Evolutionary conservation across 53 echinoderm and acorn worm genomes (phyloP), one percentile per base, ranked within the genome.

Genomic region (Patiria pectinifera): DNA sequence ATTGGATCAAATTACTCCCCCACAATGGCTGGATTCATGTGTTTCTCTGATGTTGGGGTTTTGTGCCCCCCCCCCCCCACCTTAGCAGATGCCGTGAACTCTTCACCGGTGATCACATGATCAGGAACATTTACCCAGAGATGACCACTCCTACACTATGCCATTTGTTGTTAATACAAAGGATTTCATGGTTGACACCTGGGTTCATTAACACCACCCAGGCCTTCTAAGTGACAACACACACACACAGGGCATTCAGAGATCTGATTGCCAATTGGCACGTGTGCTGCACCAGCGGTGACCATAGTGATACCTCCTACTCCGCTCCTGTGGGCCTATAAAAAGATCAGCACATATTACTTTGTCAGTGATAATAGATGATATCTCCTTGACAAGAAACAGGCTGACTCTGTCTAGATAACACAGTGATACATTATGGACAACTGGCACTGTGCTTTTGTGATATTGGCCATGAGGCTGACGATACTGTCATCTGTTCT

Each of bases 231-330:
- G 86, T 70, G 75, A 86, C 72, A 76, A 53, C 76, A 85, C 53
- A 86, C 72, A 48, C 6, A 53, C 53, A 2, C 53, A 5, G 80
- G 21, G 80, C 86, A 86, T 72, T 18, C 16, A 72, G 86, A 86
- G 47, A 86, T 86, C 90, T 15, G 82, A 77, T 77, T 46, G 90
- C 90, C 90, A 62, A 69, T 63, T 90, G 81, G 90, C 80, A 81
- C 89, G 46, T 11, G 24, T 26, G 16, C 21, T 69, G 48, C 3
- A 25, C 60, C 48, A 59, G 58, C 83, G 80, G 66, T 81, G 81
- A 80, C 66, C 90, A 26, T 48, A 76, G 53, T 46, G 11, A 62
- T 80, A 69, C 81, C 81, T 69, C 90, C 80, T 69, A 11, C 81
- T 80, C 24, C 25, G 53, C 45, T 44, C 59, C 63, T 5, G 4